Evolutionary conservation across 1,140 invertebrate species (phyloP), one percentile per base, ranked within the genome.

Genomic region (Trichomalopsis sarcophagae): DNA sequence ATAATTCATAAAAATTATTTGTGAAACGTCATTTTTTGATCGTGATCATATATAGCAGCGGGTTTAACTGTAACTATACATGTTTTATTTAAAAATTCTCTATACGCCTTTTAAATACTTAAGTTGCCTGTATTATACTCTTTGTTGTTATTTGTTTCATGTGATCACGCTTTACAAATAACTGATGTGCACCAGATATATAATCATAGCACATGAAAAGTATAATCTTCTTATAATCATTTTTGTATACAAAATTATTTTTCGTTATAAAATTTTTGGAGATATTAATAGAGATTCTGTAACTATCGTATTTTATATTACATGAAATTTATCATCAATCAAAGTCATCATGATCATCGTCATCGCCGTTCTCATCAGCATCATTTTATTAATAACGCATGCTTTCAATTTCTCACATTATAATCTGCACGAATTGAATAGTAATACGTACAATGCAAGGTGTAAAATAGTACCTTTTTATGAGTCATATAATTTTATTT

Each of bases 401-500:
- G 77, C 77, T 75, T 84, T 74, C 44, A 73, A 36, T 81, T 66
- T 14, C 21, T 66, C 14, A 55, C 40, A n/a, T 23, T 84, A 21
- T 81, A 66, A 47, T 74, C 4, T 68, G 33, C 44, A 81, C 73
- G 21, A 62, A 81, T 23, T 73, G 21, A 73, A 74, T 68, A 66
- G 17, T 30, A 50, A 66, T 74, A 14, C 44, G 62, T 6, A 27
- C 11, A 7, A 74, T 84, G 33, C 50, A 21, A 30, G n/a, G 13
- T 33, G 27, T 62, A 80, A 80, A 73, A 62, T 84, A 71, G 4
- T 44, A 47, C 2, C 27, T 47, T 71, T 84, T 44, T 68, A 76
- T 13, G 47, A 23, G 21, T 11, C 44, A 13, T 50, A 69, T 47
- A 47, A 75, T 62, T 75, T 6, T 62, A 40, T 55, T 21, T 76